Evolutionary conservation across 1,140 invertebrate genomes (phyloP).

Genomic region (Penaeus chinensis): DNA sequence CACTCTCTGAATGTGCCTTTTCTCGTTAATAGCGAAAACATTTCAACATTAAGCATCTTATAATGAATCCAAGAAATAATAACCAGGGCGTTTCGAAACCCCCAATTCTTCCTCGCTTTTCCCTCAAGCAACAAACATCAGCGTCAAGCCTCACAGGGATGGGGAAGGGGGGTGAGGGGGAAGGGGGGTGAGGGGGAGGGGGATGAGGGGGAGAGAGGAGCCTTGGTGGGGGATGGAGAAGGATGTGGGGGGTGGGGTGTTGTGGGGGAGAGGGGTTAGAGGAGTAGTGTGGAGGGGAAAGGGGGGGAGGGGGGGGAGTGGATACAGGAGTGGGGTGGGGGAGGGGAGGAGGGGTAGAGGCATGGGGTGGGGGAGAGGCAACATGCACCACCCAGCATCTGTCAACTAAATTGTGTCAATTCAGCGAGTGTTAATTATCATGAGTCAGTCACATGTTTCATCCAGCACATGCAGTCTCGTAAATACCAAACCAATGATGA

Average conservation of each 20-base stretch:
- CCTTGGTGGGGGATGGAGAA: not conserved
- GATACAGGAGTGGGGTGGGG: not conserved
- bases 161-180: slow-evolving; percentile 4
- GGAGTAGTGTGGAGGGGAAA: not conserved
- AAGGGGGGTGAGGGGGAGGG: not conserved
- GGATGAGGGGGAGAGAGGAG: slow-evolving; percentile 1
- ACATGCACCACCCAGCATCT: not conserved
- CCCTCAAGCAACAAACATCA: too few relatives aligned
- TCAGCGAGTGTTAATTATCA: too few relatives aligned
- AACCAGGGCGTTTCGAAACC: too few relatives aligned
- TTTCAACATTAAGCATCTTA: too few relatives aligned
- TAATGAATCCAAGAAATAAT: too few relatives aligned
- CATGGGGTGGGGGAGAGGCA: slow-evolving; percentile 1
- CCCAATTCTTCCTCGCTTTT: too few relatives aligned
- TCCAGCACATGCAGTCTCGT: too few relatives aligned
- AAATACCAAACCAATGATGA: too few relatives aligned
- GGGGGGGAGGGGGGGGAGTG: not conserved
- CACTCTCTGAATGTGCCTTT: too few relatives aligned
- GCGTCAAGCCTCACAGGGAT: not conserved
- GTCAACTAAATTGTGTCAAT: too few relatives aligned
- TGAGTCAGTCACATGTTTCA: too few relatives aligned
- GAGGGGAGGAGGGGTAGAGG: not conserved
- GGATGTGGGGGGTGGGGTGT: not conserved
- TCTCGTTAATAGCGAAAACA: too few relatives aligned
- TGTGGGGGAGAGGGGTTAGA: not conserved